These are phyloP conservation scores for Zaprionus lineosus DNA, from an alignment of 2,888 invertebrate genomes.

Conservation along the genomic window DNA sequence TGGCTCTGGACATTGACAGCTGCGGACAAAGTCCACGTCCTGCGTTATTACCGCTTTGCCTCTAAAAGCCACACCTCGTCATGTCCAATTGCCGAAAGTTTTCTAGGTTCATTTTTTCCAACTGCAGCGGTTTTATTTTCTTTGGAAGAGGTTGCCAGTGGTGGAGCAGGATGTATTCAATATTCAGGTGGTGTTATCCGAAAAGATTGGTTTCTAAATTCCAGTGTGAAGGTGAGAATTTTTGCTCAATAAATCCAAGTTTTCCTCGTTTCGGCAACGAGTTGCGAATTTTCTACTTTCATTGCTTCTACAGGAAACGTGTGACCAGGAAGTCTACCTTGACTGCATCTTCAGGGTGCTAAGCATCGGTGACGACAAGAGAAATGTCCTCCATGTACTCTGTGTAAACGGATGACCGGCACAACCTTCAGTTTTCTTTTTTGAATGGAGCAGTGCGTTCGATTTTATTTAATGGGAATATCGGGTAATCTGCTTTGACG, in stretches of 20 bases:
- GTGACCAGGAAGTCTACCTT: constrained; percentile 4
- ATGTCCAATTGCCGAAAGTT: constrained; percentile 40
- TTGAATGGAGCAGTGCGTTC: no score
- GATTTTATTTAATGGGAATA: no score
- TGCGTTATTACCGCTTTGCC: constrained; percentile 24
- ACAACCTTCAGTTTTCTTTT: no score
- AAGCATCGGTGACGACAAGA: no score
- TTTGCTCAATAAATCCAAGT: constrained; percentile 36
- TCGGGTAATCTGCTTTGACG: no score
- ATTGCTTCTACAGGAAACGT: constrained; percentile 6
- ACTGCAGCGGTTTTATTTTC: constrained; percentile 41
- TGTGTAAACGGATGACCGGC: no score
- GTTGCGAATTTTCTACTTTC: constrained; percentile 14
- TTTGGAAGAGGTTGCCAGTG: constrained; percentile 40
- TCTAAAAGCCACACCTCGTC: constrained; percentile 33
- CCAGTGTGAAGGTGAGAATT: no score
- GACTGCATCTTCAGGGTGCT: no score
- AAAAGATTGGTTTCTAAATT: neutral
- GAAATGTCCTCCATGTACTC: no score
- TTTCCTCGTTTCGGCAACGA: constrained; percentile 14
- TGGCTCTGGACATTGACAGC: constrained; percentile 17
- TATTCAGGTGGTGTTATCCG: neutral
- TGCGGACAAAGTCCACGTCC: constrained; percentile 22
- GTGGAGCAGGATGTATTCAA: constrained; percentile 33
- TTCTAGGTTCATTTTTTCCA: constrained; percentile 44